A percentile compares a stretch with the other conserved stretches of the same genome.
phyloP scores from a whole-genome alignment of 2,888 invertebrate genomes.

The Quadroppia sp. region DNA sequence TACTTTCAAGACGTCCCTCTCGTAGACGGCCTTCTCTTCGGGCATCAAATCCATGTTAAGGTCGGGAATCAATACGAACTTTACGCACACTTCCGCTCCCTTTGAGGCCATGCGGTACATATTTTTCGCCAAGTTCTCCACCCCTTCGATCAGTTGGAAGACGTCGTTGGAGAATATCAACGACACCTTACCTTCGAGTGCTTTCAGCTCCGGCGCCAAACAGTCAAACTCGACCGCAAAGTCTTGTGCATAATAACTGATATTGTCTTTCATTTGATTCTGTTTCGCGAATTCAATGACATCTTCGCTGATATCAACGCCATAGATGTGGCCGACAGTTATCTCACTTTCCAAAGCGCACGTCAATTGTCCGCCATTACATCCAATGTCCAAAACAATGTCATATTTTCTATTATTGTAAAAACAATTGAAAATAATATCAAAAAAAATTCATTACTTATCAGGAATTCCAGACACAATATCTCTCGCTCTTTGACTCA shows the following conservation, averaged over 20 bases:
- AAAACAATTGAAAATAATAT: too few relatives aligned
- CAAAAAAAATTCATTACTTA: too few relatives aligned
- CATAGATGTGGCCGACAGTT: neutral
- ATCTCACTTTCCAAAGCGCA: neutral
- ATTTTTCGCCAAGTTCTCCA: slow-evolving; percentile 16
- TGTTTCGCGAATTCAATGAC: neutral
- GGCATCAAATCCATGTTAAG: too few relatives aligned
- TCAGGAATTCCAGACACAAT: too few relatives aligned
- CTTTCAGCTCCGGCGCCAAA: neutral
- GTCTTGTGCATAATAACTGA: neutral
- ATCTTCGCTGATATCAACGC: neutral
- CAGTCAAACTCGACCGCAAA: neutral
- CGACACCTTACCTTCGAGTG: slow-evolving; percentile 2
- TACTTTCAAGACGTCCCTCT: too few relatives aligned
- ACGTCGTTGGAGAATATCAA: slow-evolving; percentile 3
- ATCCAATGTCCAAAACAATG: neutral
- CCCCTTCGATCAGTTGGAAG: neutral
- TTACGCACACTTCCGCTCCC: neutral
- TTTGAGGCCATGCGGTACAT: neutral
- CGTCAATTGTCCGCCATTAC: neutral
- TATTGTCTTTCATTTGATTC: neutral
- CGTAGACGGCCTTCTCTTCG: too few relatives aligned
- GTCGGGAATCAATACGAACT: neutral
- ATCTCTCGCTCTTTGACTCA: too few relatives aligned
- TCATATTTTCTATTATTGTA: too few relatives aligned